Base-by-base conservation (phyloP, 2,113 vertebrate species). In the Manacus vitellinus region DNA sequence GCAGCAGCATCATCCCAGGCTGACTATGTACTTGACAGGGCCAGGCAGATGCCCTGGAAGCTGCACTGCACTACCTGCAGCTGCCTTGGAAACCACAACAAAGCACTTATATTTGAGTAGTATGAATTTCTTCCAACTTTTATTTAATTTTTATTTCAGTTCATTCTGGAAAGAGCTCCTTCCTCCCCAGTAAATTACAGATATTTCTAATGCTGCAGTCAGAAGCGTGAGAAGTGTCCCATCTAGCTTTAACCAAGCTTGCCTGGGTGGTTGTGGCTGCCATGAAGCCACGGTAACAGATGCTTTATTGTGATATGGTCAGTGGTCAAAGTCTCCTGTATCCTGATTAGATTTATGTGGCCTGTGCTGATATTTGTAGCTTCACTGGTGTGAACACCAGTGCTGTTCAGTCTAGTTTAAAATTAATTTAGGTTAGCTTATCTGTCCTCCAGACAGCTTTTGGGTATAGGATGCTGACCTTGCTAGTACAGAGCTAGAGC, bases 361-460 rank as follows among this genome's bases (percentile, higher is more conserved):
- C 46, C 75, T 80, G 31, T 90, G 37, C 75, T 94, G 88, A 6
- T 93, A 90, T 54, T 95, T 84, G 46, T 58, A 66, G 63, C 63
- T 88, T 90, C 55, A 31, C 37, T 80, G 46, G 30, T 80, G 55
- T 62, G 68, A 88, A 46, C 18, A 58, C 75, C 31, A 54, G 1
- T 76, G 67, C 31, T 58, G 46, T 54, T 89, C 49, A 47, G 21
- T 51, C 80, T 91, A 72, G 65, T 95, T 97, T 92, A 82, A 92
- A 93, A 85, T 90, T 55, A 72, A 14, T 71, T 76, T 66, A 46
- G 12, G 17, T 76, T 85, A 92, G 17, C 58, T 90, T 72, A 43
- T 92, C 78, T 76, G 44, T 93, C n/a, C 75, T 84, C 61, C 61
- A 80, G 63, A 66, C n/a, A 46, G 58, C 25, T 72, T 94, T 82